These are phyloP conservation scores for Synergus itoensis DNA, from an alignment of 2,888 invertebrate genomes.

Conservation along the genomic window DNA sequence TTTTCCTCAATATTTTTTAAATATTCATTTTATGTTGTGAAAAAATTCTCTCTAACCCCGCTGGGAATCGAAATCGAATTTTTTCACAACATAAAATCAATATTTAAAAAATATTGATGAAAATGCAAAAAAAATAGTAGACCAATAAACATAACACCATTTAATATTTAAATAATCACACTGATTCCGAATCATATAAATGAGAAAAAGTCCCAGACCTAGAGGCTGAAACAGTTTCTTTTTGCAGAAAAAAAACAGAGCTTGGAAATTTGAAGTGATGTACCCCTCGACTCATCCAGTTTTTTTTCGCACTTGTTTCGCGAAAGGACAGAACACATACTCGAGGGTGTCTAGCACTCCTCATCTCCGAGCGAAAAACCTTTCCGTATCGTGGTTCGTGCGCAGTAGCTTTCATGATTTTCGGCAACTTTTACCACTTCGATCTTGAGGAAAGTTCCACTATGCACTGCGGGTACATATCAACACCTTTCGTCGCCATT, in stretches of 20 bases:
- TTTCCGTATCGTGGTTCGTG: conserved; percentile 30
- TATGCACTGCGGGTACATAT: conserved; percentile 27
- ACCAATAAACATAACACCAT: no score
- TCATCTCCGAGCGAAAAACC: conserved; percentile 14
- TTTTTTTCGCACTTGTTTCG: neutral
- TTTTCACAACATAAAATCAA: no score
- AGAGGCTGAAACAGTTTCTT: neutral
- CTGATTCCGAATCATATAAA: neutral
- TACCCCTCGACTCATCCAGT: neutral
- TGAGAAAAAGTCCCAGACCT: neutral
- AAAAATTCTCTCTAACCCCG: no score
- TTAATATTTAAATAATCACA: no score
- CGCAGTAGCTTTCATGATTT: conserved; percentile 41
- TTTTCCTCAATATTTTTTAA: no score
- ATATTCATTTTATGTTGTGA: no score
- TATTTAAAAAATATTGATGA: no score
- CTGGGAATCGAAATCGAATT: no score
- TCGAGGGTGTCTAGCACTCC: neutral
- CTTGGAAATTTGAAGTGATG: neutral
- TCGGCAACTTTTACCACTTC: conserved; percentile 33
- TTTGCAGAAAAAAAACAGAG: neutral
- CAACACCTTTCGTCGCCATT: conserved; percentile 36
- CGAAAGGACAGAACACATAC: neutral
- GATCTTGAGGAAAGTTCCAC: conserved; percentile 26
- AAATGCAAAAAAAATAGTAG: no score